Conservation (phyloP, 2,888 invertebrate species). For the Hetaerina titia region DNA sequence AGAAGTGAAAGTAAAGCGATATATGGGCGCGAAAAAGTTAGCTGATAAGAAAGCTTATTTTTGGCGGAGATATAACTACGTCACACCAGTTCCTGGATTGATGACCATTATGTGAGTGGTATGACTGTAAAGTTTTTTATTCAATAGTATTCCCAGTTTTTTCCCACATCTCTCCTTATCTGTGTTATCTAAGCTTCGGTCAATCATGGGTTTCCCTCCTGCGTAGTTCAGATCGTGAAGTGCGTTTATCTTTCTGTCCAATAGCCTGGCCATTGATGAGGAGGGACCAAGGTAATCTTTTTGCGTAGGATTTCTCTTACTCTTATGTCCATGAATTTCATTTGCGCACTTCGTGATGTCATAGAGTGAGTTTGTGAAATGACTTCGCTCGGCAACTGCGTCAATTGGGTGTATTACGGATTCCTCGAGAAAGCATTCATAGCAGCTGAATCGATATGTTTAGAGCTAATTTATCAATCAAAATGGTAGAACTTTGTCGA, state of each 20-base stretch:
- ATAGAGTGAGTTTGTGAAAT: background rate
- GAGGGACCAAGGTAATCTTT: background rate
- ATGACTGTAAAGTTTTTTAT: background rate
- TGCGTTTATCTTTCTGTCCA: background rate
- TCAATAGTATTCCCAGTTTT: background rate
- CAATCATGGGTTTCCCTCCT: background rate
- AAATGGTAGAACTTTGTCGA: too few species aligned
- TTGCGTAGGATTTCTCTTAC: background rate
- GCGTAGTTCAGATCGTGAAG: background rate
- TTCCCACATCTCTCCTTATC: background rate
- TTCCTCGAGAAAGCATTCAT: background rate
- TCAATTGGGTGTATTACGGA: background rate
- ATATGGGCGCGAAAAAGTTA: background rate
- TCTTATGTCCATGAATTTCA: background rate
- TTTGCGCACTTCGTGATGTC: background rate
- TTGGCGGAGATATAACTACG: background rate
- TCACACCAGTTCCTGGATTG: background rate
- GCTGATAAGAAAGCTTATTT: background rate
- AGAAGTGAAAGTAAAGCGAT: too few species aligned
- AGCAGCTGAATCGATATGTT: too few species aligned
- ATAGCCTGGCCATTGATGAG: background rate
- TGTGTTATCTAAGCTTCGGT: background rate
- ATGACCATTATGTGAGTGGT: background rate
- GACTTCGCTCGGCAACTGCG: background rate
- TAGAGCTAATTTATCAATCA: too few species aligned